These are phyloP conservation scores for Arenaria interpres DNA, from an alignment of 2,113 vertebrate species.

Conservation along the genomic window DNA sequence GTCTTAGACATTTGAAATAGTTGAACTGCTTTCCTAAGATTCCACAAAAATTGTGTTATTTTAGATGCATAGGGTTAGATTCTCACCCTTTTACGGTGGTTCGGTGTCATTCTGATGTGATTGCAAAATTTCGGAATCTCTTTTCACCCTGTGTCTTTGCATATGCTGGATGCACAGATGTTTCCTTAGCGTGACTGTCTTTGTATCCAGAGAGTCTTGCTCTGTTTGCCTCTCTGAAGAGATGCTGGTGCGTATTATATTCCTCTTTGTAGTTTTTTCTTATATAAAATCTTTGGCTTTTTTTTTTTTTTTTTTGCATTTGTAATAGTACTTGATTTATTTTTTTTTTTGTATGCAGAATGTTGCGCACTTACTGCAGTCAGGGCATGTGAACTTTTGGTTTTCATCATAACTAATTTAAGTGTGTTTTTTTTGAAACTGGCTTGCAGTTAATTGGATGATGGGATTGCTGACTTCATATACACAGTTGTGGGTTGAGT, in stretches of 20 bases:
- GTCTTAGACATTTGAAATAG: not conserved
- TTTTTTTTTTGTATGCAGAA: not conserved
- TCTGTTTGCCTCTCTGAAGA: not conserved
- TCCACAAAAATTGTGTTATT: not conserved
- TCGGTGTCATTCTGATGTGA: not conserved
- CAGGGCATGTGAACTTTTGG: not conserved
- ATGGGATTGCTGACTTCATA: not conserved
- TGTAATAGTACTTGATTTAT: not conserved
- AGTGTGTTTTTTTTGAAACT: not conserved
- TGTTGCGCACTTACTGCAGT: not conserved
- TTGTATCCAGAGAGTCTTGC: not conserved
- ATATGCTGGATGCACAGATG: not conserved
- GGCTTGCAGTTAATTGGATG: not conserved
- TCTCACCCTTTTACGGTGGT: not conserved
- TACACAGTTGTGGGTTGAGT: not conserved
- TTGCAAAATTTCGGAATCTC: not conserved
- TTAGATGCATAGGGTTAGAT: not conserved
- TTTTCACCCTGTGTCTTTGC: not conserved
- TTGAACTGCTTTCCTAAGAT: not conserved
- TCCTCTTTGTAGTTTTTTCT: not conserved
- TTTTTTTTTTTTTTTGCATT: not conserved
- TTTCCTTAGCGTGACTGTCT: not conserved
- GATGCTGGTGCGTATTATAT: accelerated
- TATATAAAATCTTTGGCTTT: not conserved
- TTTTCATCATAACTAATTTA: not conserved